Evolutionary conservation across 2,888 invertebrate species (phyloP), one percentile per base, ranked within the genome.

Genomic region (Teleogryllus oceanicus): DNA sequence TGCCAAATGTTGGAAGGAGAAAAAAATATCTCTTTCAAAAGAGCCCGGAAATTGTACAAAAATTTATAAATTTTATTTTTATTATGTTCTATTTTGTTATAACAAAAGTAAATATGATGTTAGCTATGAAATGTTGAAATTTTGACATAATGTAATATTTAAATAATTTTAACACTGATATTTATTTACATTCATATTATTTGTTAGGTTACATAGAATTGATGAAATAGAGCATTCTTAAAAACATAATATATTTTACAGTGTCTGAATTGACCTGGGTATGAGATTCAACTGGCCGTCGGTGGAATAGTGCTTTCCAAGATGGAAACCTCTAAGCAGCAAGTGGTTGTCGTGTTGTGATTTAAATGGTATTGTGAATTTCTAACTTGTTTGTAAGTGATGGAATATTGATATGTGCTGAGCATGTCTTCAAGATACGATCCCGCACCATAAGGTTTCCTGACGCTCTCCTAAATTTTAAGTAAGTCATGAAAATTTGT

Each of bases 221-320:
- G 37, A 37, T 37, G 37, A 37, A 37, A 37, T 37, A 37, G 37
- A 37, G 8, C 37, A 0, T 37, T 37, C 37, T 37, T 8, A 37
- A 8, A 37, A 37, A 8, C 37, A 62, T 62, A 18, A 62, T 18
- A 62, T 62, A 62, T 18, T 62, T 62, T 62, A 18, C 16, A 62
- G 62, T 62, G 13, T 62, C 62, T 62, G n/a, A 62, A 62, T 62
- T 62, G 62, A 62, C 62, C 11, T 62, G 62, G 16, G 62, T 12
- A 13, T n/a, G 16, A 62, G n/a, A n/a, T 62, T 62, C 62, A 62
- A 62, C 62, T 62, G 62, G 62, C 62, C 11, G 16, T 62, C 62
- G 62, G 62, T 16, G 62, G 62, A 62, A 62, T 62, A 62, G 62
- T 62, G 62, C n/a, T 62, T 62, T 62, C 62, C 62, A 62, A 62